These are phyloP conservation scores for Hypsopygia costalis DNA, from an alignment of 2,888 invertebrate genomes.

Conservation along the genomic window DNA sequence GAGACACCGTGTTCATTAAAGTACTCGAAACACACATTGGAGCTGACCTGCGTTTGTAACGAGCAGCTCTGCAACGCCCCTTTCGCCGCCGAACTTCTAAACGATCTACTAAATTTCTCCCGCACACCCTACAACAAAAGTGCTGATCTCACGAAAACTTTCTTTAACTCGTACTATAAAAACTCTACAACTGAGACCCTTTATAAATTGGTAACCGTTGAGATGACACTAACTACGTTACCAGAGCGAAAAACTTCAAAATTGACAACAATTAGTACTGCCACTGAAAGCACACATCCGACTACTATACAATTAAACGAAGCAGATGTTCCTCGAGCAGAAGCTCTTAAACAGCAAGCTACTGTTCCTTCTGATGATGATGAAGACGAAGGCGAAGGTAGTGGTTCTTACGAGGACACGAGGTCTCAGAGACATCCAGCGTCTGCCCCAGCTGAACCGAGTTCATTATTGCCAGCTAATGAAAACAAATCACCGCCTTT, in stretches of 20 bases:
- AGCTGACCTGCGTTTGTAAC: constrained; percentile 54
- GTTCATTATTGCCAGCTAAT: constrained; percentile 59
- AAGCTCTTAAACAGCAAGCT: constrained; percentile 57
- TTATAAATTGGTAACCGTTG: constrained; percentile 41
- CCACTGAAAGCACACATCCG: constrained; percentile 20
- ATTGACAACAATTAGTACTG: constrained; percentile 18
- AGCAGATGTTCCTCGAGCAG: constrained; percentile 40
- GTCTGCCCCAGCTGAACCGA: constrained; percentile 63
- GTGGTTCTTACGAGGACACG: constrained; percentile 55
- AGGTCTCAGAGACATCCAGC: constrained; percentile 42
- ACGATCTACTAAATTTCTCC: constrained; percentile 46
- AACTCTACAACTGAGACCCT: constrained; percentile 40
- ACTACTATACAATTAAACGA: constrained; percentile 22
- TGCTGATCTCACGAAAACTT: constrained; percentile 37
- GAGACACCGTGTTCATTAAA: constrained; percentile 44
- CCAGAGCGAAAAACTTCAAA: constrained; percentile 24
- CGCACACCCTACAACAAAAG: constrained; percentile 26
- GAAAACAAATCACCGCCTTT: constrained; percentile 42
- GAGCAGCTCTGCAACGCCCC: constrained; percentile 57
- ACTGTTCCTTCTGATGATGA: constrained; percentile 67
- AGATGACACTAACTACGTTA: constrained; percentile 16
- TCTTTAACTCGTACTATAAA: constrained; percentile 41
- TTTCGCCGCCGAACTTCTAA: constrained; percentile 40
- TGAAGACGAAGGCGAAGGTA: constrained; percentile 67
- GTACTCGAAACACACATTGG: constrained; percentile 35